Evolutionary conservation across 2,888 invertebrate species (phyloP).

Genomic region (Norana najaformis): DNA sequence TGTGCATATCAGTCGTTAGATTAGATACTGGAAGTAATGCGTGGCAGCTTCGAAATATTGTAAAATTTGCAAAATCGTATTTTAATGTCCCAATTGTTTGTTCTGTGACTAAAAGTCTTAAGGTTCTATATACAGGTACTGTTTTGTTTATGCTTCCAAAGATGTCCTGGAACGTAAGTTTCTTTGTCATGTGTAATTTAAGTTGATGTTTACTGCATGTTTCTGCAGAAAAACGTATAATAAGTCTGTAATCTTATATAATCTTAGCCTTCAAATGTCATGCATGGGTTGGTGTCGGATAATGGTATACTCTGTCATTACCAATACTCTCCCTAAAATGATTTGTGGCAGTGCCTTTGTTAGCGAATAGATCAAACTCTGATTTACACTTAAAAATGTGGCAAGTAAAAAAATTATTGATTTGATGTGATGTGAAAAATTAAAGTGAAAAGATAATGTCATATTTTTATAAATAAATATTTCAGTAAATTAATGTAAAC

Average conservation of each 20-base stretch:
- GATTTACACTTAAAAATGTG: not conserved
- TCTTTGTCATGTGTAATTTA: too few species aligned
- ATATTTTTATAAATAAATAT: not conserved
- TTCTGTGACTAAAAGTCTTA: too few species aligned
- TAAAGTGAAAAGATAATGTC: not conserved
- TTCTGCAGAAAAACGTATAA: too few species aligned
- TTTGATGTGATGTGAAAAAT: not conserved
- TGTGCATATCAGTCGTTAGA: too few species aligned
- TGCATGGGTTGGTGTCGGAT: not conserved
- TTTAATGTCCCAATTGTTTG: too few species aligned
- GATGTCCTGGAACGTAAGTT: constrained; percentile 22
- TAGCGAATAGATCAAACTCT: not conserved
- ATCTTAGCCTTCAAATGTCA: not conserved
- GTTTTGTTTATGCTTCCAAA: not conserved
- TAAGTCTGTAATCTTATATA: too few species aligned
- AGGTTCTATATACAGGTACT: not conserved
- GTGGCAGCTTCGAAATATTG: not conserved
- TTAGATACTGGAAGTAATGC: not conserved
- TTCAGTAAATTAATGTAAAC: not conserved
- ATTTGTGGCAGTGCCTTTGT: too few species aligned
- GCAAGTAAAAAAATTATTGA: not conserved
- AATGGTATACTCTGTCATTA: not conserved
- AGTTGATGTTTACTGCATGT: not conserved
- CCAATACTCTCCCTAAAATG: not conserved
- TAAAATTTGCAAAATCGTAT: not conserved